phyloP scores from a whole-genome alignment of 1,140 invertebrate species.

The Stegodyphus mimosarum region DNA sequence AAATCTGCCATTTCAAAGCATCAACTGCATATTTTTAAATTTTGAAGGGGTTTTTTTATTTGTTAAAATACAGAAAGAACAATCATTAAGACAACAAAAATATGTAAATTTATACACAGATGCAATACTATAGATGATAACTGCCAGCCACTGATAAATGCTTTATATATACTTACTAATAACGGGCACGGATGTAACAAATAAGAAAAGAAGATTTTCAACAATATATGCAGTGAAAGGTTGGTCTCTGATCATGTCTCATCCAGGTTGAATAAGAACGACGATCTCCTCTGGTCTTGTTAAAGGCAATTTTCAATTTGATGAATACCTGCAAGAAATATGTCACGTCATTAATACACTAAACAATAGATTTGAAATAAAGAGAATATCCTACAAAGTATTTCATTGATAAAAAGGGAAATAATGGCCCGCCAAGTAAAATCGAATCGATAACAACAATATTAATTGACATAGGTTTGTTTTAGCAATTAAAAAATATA shows the following conservation, averaged over 20 bases:
- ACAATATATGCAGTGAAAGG: slow-evolving; percentile 35
- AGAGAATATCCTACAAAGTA: too few relatives aligned
- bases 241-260: slow-evolving; percentile 50
- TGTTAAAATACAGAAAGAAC: not conserved
- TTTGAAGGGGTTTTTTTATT: not conserved
- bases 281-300: not conserved
- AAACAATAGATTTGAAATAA: too few relatives aligned
- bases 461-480: too few relatives aligned
- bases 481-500: too few relatives aligned
- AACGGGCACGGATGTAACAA: slow-evolving; percentile 31
- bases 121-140: not conserved
- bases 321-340: too few relatives aligned
- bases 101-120: not conserved
- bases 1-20: too few relatives aligned
- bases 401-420: too few relatives aligned
- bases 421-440: too few relatives aligned
- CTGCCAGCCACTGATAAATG: not conserved
- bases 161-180: slow-evolving; percentile 15
- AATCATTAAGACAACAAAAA: not conserved
- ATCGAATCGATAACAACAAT: too few relatives aligned
- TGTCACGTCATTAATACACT: too few relatives aligned
- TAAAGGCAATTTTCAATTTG: too few relatives aligned
- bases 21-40: too few relatives aligned
- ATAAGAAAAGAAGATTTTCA: slow-evolving; percentile 38
- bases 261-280: slow-evolving; percentile 24